Conservation (phyloP, 2,888 invertebrate genomes). For the Sinhomidia bicolor region DNA sequence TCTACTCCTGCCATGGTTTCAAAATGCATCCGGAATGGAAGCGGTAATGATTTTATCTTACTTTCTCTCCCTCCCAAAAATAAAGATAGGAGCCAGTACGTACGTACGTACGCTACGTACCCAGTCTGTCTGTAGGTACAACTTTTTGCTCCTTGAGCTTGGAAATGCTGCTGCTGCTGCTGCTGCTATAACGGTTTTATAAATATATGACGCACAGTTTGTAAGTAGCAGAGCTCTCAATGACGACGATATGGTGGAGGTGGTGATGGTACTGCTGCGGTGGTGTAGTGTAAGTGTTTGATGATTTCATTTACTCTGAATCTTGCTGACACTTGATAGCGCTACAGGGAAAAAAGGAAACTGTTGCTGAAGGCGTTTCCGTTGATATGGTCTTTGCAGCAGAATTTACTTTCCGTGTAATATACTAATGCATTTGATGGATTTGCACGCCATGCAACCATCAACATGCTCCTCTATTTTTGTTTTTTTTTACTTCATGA, state of each 20-base stretch:
- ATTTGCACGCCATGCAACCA: not conserved
- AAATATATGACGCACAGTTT: too few species aligned
- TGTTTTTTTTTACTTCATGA: not conserved
- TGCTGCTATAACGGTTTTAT: too few species aligned
- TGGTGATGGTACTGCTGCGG: not conserved
- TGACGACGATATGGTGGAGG: too few species aligned
- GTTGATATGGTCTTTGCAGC: not conserved
- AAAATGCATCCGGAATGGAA: not conserved
- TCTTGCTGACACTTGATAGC: constrained; percentile 33
- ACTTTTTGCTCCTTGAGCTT: too few species aligned
- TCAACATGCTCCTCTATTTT: not conserved
- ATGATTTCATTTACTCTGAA: constrained; percentile 29
- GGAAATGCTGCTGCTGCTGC: too few species aligned
- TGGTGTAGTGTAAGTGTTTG: not conserved
- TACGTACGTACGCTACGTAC: too few species aligned
- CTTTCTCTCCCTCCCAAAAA: constrained; percentile 7
- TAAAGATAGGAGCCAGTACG: too few species aligned
- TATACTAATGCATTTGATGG: not conserved
- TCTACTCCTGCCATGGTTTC: not conserved
- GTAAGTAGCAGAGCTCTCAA: too few species aligned
- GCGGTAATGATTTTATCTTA: constrained; percentile 11
- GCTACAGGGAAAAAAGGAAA: constrained; percentile 35
- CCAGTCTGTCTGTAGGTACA: too few species aligned
- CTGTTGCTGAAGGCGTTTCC: constrained; percentile 60
- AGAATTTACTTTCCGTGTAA: constrained; percentile 20